A percentile compares a stretch with the other conserved stretches of the same genome.
These are phyloP conservation scores for Euproctis similis DNA, from an alignment of 2,888 invertebrate species.

Conservation along the genomic window DNA sequence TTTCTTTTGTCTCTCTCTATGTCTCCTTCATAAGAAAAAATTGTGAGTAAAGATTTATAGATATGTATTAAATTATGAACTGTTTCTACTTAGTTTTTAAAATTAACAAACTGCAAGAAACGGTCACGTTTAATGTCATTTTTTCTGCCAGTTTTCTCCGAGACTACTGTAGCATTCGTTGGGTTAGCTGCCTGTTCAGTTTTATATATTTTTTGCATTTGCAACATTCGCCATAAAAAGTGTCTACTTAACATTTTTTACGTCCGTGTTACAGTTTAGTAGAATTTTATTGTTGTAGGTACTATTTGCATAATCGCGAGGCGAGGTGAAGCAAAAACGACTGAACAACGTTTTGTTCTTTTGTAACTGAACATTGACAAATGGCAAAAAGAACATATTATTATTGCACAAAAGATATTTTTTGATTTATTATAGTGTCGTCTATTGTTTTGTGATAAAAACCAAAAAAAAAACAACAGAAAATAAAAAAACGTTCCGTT, in stretches of 20 bases:
- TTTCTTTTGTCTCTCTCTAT: no score
- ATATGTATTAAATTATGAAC: no score
- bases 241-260: no score
- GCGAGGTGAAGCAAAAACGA: slow-evolving; percentile 64
- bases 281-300: slow-evolving; percentile 60
- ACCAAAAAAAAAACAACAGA: no score
- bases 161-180: slow-evolving; percentile 46
- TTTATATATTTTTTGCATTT: slow-evolving; percentile 50
- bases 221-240: slow-evolving; percentile 55
- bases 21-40: no score
- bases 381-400: slow-evolving; percentile 47
- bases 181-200: slow-evolving; percentile 54
- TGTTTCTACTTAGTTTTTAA: no score
- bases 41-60: no score
- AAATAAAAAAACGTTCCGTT: slow-evolving; percentile 48
- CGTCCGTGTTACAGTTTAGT: slow-evolving; percentile 62
- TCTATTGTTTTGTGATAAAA: slow-evolving; percentile 45
- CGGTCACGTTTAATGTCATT: slow-evolving; percentile 29
- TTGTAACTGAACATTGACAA: slow-evolving; percentile 55
- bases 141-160: slow-evolving; percentile 43
- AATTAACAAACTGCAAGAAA: no score
- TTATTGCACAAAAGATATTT: slow-evolving; percentile 58
- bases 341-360: slow-evolving; percentile 54
- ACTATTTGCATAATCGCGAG: slow-evolving; percentile 70
- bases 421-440: slow-evolving; percentile 57